These are phyloP conservation scores for Nettapus auritus DNA, from an alignment of 2,113 vertebrate species.

Conservation along the genomic window DNA sequence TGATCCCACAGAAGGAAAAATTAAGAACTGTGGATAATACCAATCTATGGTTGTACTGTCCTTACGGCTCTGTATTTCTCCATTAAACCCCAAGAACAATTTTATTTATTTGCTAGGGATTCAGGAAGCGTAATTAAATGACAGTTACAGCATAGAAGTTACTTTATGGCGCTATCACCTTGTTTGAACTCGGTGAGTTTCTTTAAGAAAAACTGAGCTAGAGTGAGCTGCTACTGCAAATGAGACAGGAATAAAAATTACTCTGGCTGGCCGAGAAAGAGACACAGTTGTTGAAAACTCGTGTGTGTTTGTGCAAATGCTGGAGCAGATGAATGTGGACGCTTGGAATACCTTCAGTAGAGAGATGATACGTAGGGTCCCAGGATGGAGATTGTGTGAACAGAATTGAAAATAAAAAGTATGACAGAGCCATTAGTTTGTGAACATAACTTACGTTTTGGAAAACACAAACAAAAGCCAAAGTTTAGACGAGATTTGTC, in stretches of 20 bases:
- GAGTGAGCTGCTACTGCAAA: conserved; percentile 69
- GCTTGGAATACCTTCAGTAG: not conserved
- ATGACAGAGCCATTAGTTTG: conserved; percentile 38
- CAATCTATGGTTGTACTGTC: not conserved
- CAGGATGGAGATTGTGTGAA: conserved; percentile 5
- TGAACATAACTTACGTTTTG: conserved; percentile 49
- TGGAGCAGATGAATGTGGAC: conserved; percentile 46
- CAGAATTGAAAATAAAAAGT: conserved; percentile 34
- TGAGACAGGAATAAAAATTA: conserved; percentile 70
- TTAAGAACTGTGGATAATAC: conserved; percentile 3
- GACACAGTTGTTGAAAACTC: conserved; percentile 50
- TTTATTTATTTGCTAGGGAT: conserved; percentile 55
- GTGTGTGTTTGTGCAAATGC: not conserved
- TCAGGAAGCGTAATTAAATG: conserved; percentile 80
- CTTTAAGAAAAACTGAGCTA: conserved; percentile 65
- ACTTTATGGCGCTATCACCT: conserved; percentile 75
- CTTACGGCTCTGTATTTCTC: not conserved
- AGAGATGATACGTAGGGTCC: not conserved
- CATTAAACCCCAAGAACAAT: not conserved
- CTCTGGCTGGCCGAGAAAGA: conserved; percentile 38
- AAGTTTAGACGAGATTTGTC: conserved; percentile 68
- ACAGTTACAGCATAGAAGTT: conserved; percentile 70
- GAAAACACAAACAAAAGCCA: conserved; percentile 55
- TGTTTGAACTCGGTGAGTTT: conserved; percentile 76
- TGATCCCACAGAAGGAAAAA: not conserved